Conservation (phyloP, 2,888 invertebrate genomes). For the Mythimna vitellina region DNA sequence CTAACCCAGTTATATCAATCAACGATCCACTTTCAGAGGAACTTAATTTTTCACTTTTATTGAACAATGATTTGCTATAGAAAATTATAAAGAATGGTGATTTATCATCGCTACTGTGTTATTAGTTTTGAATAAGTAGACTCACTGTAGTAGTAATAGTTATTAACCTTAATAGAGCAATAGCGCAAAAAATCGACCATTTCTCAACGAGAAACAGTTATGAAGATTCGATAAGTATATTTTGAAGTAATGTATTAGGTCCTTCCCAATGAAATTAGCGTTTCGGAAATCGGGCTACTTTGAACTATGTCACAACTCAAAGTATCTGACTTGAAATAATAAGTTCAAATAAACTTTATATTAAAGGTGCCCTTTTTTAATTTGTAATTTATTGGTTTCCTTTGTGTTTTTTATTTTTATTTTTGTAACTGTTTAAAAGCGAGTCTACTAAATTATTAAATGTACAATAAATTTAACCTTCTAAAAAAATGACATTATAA, state of each 20-base stretch:
- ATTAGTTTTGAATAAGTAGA: slow-evolving; percentile 12
- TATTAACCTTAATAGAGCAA: too few species aligned
- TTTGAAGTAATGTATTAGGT: background rate
- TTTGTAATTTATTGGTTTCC: too few species aligned
- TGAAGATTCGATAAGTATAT: background rate
- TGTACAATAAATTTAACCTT: too few species aligned
- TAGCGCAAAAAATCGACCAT: too few species aligned
- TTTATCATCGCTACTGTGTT: background rate
- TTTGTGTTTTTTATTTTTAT: too few species aligned
- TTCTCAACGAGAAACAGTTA: background rate
- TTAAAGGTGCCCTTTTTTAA: too few species aligned
- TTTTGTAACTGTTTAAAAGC: background rate
- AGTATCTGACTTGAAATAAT: too few species aligned
- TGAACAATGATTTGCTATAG: background rate
- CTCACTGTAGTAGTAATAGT: too few species aligned
- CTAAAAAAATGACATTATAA: background rate
- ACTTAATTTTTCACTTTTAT: slow-evolving; percentile 17
- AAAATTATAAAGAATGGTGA: background rate
- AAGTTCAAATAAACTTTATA: too few species aligned
- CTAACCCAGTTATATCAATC: slow-evolving; percentile 49
- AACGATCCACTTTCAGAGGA: slow-evolving; percentile 31
- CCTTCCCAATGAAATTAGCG: too few species aligned
- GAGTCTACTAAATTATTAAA: background rate
- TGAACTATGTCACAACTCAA: too few species aligned
- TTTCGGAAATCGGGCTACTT: too few species aligned